A percentile compares a stretch with the other conserved stretches of the same genome.
Conservation (phyloP, 2,888 invertebrate genomes). For the Dolichopus griseipennis region DNA sequence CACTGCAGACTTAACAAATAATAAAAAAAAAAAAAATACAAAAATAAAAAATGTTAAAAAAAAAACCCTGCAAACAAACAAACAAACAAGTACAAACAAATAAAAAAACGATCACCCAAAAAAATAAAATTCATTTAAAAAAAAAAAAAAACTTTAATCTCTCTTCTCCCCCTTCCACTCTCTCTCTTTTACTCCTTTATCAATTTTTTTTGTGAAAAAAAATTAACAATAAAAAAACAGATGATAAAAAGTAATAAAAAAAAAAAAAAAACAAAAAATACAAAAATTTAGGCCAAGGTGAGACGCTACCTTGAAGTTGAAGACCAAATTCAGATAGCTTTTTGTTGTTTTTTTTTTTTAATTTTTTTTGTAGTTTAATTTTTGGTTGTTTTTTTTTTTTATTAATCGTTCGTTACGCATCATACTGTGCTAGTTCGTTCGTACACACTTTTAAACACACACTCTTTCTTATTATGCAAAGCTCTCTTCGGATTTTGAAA, state of each 20-base stretch:
- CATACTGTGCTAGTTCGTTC: not conserved
- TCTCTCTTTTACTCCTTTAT: too few relatives aligned
- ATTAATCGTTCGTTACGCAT: not conserved
- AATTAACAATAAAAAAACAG: not conserved
- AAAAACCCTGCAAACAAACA: too few relatives aligned
- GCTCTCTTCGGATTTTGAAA: not conserved
- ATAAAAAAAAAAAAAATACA: too few relatives aligned
- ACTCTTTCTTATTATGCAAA: not conserved
- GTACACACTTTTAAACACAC: not conserved
- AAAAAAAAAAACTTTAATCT: not conserved
- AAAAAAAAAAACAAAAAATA: not conserved
- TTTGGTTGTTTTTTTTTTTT: not conserved
- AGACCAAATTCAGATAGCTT: slow-evolving; percentile 7
- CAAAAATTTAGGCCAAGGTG: slow-evolving; percentile 10
- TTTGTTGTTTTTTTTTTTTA: not conserved
- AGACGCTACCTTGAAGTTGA: slow-evolving; percentile 10
- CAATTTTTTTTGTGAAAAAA: not conserved
- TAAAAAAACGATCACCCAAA: not conserved
- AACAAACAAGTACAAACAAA: too few relatives aligned
- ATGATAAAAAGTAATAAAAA: slow-evolving; percentile 5
- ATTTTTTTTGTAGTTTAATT: slow-evolving; percentile 2
- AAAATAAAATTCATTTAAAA: not conserved
- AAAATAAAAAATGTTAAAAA: too few relatives aligned
- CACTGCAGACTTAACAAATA: too few relatives aligned
- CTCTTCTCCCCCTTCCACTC: not conserved